Base-by-base conservation (phyloP, 2,888 invertebrate genomes). In the Lysandra coridon region DNA sequence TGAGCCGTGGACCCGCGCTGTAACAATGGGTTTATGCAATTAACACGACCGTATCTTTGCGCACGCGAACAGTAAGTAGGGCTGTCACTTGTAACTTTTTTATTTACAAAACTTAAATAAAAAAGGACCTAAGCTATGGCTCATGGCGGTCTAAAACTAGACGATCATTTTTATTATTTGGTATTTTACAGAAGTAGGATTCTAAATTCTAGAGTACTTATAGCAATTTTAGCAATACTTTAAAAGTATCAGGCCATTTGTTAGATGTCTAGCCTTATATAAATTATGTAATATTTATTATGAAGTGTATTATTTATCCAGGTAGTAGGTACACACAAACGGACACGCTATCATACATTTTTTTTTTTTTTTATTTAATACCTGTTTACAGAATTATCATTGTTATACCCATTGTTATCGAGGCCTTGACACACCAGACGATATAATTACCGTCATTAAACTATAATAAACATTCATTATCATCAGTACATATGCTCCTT, bases 11-110 rank as follows among this genome's bases (percentile, higher is more conserved):
- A 80, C 80, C 74, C 78, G 73, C 73, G 64, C 23, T 12, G 80
- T 49, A 79, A 81, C 81, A 80, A 80, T 80, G 78, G 80, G 78
- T 76, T 79, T 78, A 73, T 79, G 80, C 76, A 79, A 40, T 80
- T 75, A 69, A 79, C 73, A 60, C 60, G 80, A 80, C 79, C 53
- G 60, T 77, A 80, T 80, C 80, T 78, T 49, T 49, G 30, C 37
- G 76, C 77, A 80, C 80, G 77, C 79, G 77, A 80, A 74, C 40
- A 17, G 73, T 14, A 23, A 23, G 30, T 40, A 80, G 64, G 78
- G 78, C 37, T 73, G 78, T 33, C 73, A 53, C 53, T 12, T 17
- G 23, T 1, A 10, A 49, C 10, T 12, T 49, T 49, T 49, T 40
- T 40, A 37, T 37, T 37, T 37, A 37, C 37, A 37, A 37, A 37